phyloP scores from a whole-genome alignment of 2,113 vertebrate species.

The Hippocampus barbouri region DNA sequence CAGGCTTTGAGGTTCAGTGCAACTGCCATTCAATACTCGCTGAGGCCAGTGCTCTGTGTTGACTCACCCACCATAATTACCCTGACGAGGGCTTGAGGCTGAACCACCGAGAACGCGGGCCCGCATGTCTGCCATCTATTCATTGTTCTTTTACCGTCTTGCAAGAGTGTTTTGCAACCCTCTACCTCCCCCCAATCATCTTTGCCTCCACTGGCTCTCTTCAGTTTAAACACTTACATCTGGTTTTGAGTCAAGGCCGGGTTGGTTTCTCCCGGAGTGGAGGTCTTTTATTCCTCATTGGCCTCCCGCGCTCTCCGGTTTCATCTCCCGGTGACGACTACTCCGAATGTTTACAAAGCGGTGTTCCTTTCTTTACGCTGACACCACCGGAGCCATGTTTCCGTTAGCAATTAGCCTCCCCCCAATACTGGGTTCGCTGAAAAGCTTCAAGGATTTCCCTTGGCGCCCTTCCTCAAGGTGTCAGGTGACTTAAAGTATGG shows the following conservation, averaged over 20 bases:
- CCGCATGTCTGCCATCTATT: conserved; percentile 19
- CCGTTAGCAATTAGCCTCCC: conserved; percentile 25
- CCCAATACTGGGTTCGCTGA: conserved; percentile 36
- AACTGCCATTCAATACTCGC: conserved; percentile 4
- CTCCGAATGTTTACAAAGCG: conserved; percentile 54
- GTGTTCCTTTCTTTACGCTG: conserved; percentile 47
- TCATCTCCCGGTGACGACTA: conserved; percentile 52
- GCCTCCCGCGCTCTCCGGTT: conserved; percentile 63
- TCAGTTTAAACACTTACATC: conserved; percentile 65
- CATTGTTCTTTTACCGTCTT: conserved; percentile 49
- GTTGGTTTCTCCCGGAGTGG: conserved; percentile 69
- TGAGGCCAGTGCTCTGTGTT: conserved; percentile 18
- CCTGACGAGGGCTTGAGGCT: conserved; percentile 23
- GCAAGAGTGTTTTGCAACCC: conserved; percentile 54
- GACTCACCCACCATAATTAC: conserved; percentile 37
- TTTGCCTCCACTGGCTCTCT: conserved; percentile 33
- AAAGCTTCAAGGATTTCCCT: conserved; percentile 43
- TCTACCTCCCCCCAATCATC: conserved; percentile 14
- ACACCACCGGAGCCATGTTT: conserved; percentile 42
- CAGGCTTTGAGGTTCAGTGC: background rate
- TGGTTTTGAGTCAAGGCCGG: conserved; percentile 73
- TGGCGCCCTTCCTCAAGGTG: conserved; percentile 25
- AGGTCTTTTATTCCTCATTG: conserved; percentile 67
- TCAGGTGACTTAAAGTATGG: conserved; percentile 32
- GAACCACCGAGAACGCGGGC: conserved; percentile 12